Evolutionary conservation across 2,888 invertebrate species (phyloP), one percentile per base, ranked within the genome.

Genomic region (Dromius quadrimaculatus): DNA sequence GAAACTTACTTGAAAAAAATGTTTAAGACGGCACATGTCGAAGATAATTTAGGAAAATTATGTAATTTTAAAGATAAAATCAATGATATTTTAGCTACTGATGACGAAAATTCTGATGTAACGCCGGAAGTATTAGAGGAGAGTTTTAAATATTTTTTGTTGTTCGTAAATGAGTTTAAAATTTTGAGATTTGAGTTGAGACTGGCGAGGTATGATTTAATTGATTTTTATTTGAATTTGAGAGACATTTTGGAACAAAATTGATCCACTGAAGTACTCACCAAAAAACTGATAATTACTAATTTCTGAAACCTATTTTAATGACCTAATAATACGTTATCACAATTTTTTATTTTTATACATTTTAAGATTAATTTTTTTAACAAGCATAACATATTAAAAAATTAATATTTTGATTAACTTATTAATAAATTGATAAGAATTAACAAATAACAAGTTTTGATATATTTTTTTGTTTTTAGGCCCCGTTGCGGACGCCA

Each of bases 131-230:
- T 15, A 2, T 54, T 54, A 15, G 28, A 34, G 1, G 19, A 50
- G 4, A 34, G 50, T 50, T 65, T 20, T 22, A 36, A 19, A 11
- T 36, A 50, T 22, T 65, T 34, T 65, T 65, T 65, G 17, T 5
- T 65, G 13, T 50, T 65, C 4, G 50, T 36, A 34, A 50, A 65
- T 36, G 50, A 65, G 20, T 65, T 38, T 50, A 50, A 65, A 22
- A 32, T 13, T 20, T 65, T 65, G 5, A 50, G 50, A 47, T 32
- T 17, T 11, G 36, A 50, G 2, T 19, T 65, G 20, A 28, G 50
- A 11, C 9, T 65, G 6, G 36, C 20, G 11, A 9, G 50, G 17
- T 65, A 34, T 34, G 20, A 11, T 36, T 13, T 65, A 11, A 9
- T 20, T 8, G 23, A 61, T 38, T 61, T 61, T 41, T 61, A 22